Evolutionary conservation across 1,140 invertebrate genomes (phyloP), one percentile per base, ranked within the genome.

Genomic region (Neodiprion lecontei): DNA sequence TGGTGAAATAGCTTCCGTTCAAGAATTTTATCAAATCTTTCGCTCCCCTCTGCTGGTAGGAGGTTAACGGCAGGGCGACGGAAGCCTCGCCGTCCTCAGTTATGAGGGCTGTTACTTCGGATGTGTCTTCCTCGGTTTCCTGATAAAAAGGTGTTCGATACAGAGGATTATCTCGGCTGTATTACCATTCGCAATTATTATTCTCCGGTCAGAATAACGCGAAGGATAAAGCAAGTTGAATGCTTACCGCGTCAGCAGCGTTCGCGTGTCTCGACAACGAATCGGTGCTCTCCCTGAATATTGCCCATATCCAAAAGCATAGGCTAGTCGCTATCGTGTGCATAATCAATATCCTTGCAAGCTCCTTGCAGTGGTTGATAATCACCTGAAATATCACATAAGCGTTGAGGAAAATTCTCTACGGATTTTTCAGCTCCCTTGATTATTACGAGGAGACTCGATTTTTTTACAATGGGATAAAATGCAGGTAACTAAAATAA

Each of bases 271-370:
- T 40, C 48, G 70, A 50, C 48, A 92, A 80, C 0, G 90, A 89
- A 65, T 93, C 89, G 9, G 92, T 83, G 1, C 91, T 94, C 85
- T 95, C 93, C 74, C 93, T 87, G 4, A 94, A 88, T 72, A 95
- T 94, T 11, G 92, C 93, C 81, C 90, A 91, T 14, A 94, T 87
- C 94, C 94, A 95, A 81, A 94, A 93, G 81, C 92, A 93, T 2
- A 95, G 83, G 79, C 92, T 93, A 70, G 92, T 91, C 0, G 92
- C 91, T 50, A 95, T 92, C 81, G 92, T 92, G 80, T 95, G 93
- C 93, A 94, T 94, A 48, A 94, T 86, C 7, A 90, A 92, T 77
- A 95, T 93, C 53, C 92, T 86, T n/a, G 92, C 91, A 14, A 94
- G 74, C 71, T 88, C 89, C 86, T 86, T 85, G 73, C 87, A 85